A percentile compares a stretch with the other conserved stretches of the same genome.
Conservation (phyloP, 2,113 vertebrate species). For the Lagopus leucura region DNA sequence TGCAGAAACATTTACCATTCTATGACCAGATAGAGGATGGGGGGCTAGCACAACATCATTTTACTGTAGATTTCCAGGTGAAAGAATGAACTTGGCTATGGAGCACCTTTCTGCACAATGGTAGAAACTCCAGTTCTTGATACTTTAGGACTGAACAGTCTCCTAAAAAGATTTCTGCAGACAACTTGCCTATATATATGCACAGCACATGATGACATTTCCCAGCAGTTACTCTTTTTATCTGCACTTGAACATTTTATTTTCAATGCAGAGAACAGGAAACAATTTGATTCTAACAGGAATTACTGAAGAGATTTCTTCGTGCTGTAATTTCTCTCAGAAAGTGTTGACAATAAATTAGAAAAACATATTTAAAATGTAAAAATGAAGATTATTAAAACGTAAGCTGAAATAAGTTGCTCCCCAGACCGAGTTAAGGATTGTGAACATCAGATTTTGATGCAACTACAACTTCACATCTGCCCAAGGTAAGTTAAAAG, state of each 20-base stretch:
- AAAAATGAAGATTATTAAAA: constrained; percentile 7
- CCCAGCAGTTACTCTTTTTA: background rate
- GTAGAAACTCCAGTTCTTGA: background rate
- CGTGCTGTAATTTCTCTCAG: background rate
- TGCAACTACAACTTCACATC: background rate
- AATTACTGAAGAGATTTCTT: background rate
- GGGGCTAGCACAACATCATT: background rate
- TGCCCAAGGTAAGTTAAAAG: background rate
- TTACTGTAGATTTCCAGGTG: background rate
- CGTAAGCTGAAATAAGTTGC: background rate
- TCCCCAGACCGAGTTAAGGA: background rate
- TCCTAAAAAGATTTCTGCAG: background rate
- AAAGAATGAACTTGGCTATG: background rate
- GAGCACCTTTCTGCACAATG: background rate
- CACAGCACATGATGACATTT: background rate
- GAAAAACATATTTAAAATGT: background rate
- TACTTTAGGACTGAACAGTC: background rate
- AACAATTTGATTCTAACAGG: background rate
- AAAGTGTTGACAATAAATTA: background rate
- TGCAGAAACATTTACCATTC: background rate
- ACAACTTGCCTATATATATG: background rate
- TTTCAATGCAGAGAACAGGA: background rate
- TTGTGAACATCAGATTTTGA: constrained; percentile 4
- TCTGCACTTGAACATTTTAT: background rate
- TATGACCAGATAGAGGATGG: background rate